Conservation (phyloP, 2,113 vertebrate species). For the Saguinus midas region DNA sequence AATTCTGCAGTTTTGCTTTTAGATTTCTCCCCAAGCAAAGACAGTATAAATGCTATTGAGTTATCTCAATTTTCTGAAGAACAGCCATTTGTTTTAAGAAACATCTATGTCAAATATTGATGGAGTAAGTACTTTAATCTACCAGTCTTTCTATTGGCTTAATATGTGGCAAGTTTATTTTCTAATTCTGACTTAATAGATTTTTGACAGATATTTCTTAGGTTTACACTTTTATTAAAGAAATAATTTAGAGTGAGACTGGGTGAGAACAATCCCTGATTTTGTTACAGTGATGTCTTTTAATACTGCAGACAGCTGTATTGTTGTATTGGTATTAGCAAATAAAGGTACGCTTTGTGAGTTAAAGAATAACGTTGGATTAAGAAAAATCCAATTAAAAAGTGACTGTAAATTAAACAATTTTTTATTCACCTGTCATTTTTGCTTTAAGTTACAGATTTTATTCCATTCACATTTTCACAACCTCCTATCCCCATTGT, state of each 20-base stretch:
- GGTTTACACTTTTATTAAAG: constrained; percentile 13
- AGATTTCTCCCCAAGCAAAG: constrained; percentile 19
- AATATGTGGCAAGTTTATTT: constrained; percentile 18
- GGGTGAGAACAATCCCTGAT: not conserved
- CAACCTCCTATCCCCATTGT: not conserved
- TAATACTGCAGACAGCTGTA: not conserved
- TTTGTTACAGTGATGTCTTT: not conserved
- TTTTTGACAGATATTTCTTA: constrained; percentile 3
- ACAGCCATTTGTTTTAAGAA: constrained; percentile 15
- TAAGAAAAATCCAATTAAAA: constrained; percentile 22
- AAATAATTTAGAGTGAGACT: constrained; percentile 30
- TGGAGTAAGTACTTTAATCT: not conserved
- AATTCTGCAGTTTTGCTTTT: constrained; percentile 1
- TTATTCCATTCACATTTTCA: not conserved
- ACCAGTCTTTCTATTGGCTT: not conserved
- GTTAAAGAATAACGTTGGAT: constrained; percentile 32
- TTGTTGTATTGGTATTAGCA: not conserved
- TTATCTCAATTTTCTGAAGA: not conserved
- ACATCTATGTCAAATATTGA: not conserved
- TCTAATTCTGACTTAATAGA: not conserved
- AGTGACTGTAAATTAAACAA: not conserved
- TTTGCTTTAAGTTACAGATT: constrained; percentile 12
- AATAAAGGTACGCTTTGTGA: not conserved
- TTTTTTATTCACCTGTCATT: not conserved
- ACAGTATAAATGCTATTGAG: not conserved